Percentiles rank a stretch among this genome's conserved stretches.
Conservation (phyloP, 2,113 vertebrate genomes). For the Equus przewalskii region DNA sequence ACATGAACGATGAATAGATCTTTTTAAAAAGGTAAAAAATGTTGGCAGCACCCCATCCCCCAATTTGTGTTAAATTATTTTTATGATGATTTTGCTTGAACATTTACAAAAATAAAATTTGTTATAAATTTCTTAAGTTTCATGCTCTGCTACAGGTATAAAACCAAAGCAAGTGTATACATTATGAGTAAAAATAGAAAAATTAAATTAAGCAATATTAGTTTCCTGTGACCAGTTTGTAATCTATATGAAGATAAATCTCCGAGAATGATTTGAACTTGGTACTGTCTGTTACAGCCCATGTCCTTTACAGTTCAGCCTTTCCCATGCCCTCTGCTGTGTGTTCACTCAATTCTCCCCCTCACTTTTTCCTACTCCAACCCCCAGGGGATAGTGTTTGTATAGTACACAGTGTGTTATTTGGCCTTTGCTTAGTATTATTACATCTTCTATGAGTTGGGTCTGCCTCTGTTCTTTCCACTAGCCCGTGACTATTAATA, state of each 20-base stretch:
- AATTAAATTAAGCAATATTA: background rate
- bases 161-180: background rate
- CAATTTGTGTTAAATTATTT: background rate
- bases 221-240: background rate
- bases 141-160: background rate
- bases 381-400: background rate
- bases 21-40: background rate
- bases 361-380: background rate
- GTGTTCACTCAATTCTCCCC: background rate
- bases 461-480: background rate
- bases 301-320: background rate
- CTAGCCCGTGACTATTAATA: background rate
- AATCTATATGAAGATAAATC: background rate
- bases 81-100: background rate
- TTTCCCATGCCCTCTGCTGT: background rate
- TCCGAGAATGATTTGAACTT: background rate
- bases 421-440: conserved; percentile 34
- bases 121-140: background rate
- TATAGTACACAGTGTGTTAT: background rate
- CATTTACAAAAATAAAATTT: conserved; percentile 18
- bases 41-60: background rate
- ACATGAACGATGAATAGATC: background rate
- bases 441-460: background rate
- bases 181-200: background rate
- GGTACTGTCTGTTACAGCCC: background rate